Conservation (phyloP, 2,797 vertebrate genomes). For the Darevskia mixta region DNA sequence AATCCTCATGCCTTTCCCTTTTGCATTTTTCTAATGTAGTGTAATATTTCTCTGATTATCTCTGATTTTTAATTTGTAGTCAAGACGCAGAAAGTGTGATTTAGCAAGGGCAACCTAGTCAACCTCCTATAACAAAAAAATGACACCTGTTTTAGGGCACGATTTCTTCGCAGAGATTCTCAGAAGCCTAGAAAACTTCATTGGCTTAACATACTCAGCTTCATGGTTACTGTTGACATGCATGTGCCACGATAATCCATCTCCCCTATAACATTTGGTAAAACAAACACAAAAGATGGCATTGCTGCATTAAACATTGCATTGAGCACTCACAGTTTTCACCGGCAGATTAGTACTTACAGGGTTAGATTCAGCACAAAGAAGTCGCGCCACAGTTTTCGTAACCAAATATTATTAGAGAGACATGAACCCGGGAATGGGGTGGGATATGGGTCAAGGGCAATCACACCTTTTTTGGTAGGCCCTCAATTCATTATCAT, state of each 20-base stretch:
- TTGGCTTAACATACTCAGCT: not conserved
- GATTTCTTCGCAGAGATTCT: not conserved
- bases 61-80: conserved; percentile 20
- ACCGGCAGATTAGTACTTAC: not conserved
- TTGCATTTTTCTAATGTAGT: not conserved
- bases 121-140: not conserved
- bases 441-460: not conserved
- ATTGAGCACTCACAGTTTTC: no score
- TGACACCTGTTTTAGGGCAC: not conserved
- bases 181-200: not conserved
- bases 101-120: not conserved
- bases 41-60: not conserved
- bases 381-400: not conserved
- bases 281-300: not conserved
- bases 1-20: conserved; percentile 18
- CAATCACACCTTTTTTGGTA: not conserved
- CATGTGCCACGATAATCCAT: not conserved
- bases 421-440: not conserved
- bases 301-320: not conserved
- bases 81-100: not conserved
- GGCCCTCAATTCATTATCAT: not conserved
- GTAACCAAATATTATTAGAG: not conserved
- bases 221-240: not conserved
- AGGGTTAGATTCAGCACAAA: not conserved
- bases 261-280: not conserved